phyloP scores from a whole-genome alignment of 2,113 vertebrate genomes.

The Merops nubicus region DNA sequence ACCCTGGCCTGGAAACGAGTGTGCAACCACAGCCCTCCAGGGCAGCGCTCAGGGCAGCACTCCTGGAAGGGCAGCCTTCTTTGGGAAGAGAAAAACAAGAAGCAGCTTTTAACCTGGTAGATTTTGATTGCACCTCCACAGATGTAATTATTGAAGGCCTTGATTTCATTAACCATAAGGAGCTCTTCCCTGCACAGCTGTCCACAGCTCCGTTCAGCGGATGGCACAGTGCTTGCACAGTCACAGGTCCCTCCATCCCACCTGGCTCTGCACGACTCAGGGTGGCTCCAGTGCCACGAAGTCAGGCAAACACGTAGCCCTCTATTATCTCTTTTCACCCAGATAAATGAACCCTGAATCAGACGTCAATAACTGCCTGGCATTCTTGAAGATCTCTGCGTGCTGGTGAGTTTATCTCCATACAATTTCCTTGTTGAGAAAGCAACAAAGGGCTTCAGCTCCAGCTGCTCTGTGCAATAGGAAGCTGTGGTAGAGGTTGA shows the following conservation, averaged over 20 bases:
- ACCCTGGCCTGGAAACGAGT: not conserved
- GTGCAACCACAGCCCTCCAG: not conserved
- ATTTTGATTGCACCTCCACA: not conserved
- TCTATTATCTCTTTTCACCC: slow-evolving; percentile 18
- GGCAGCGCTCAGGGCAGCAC: not conserved
- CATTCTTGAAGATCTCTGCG: slow-evolving; percentile 39
- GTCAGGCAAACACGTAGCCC: not conserved
- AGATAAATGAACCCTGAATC: slow-evolving; percentile 57
- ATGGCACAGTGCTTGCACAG: not conserved
- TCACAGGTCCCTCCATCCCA: not conserved
- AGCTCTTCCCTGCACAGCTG: not conserved
- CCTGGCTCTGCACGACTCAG: not conserved
- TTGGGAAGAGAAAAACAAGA: not conserved
- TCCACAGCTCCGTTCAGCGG: not conserved
- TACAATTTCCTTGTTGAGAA: slow-evolving; percentile 40
- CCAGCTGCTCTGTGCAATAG: not conserved
- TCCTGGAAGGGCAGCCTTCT: not conserved
- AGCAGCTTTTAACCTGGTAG: not conserved
- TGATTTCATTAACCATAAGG: not conserved
- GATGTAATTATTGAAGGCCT: not conserved
- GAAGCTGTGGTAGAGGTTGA: slow-evolving; percentile 32
- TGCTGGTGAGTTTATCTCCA: slow-evolving; percentile 40
- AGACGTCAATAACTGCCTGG: slow-evolving; percentile 21
- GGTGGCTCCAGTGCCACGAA: not conserved
- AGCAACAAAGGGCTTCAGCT: not conserved